A percentile compares a stretch with the other conserved stretches of the same genome.
Evolutionary conservation across 1,140 invertebrate genomes (phyloP).

Genomic region (Fopius arisanus): DNA sequence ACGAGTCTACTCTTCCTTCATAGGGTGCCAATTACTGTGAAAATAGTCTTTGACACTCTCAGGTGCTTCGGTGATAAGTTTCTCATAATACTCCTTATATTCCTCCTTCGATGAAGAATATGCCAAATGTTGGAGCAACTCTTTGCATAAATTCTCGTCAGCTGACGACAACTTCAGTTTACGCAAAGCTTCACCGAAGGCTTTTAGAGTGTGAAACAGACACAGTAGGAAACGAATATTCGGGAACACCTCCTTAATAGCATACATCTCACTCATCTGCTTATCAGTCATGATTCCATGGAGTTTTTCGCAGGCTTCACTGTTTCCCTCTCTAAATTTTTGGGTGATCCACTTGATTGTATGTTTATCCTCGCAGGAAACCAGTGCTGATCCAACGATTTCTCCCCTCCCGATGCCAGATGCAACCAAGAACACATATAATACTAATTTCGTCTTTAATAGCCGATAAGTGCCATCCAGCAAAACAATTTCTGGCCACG

Average conservation of each 20-base stretch:
- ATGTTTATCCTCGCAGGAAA: constrained; percentile 8
- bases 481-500: not conserved
- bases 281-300: constrained; percentile 32
- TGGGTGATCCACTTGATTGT: constrained; percentile 20
- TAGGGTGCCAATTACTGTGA: constrained; percentile 34
- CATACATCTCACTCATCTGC: constrained; percentile 24
- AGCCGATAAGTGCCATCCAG: constrained; percentile 32
- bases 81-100: constrained; percentile 9
- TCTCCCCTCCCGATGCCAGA: constrained; percentile 17
- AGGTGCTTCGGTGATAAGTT: constrained; percentile 16
- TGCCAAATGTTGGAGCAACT: not conserved
- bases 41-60: constrained; percentile 18
- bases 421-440: constrained; percentile 17
- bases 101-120: not conserved
- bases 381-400: constrained; percentile 22
- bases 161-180: not conserved
- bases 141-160: not conserved
- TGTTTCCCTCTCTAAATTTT: constrained; percentile 18
- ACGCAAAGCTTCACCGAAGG: not conserved
- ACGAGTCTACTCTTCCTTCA: constrained; percentile 29
- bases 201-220: constrained; percentile 21
- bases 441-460: not conserved
- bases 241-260: constrained; percentile 23
- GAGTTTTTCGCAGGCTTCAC: not conserved
- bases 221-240: constrained; percentile 26